Evolutionary conservation across 2,797 vertebrate species (phyloP), one percentile per base, ranked within the genome.

Genomic region (Falco berigora): DNA sequence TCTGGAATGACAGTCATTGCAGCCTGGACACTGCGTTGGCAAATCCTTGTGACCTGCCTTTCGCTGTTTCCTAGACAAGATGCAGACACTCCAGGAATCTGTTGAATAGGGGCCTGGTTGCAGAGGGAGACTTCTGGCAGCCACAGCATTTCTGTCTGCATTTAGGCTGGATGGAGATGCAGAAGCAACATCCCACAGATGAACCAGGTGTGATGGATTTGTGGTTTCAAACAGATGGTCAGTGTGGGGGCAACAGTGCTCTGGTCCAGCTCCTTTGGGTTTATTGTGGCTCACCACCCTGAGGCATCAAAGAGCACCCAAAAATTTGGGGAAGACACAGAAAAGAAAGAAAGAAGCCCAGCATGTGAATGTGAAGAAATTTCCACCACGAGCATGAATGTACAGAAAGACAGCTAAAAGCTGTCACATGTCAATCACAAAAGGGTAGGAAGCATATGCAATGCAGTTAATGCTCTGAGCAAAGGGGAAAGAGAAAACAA

Each of bases 391-490:
- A 92, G 62, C 68, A 72, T 84, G 86, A 93, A 90, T 56, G 68
- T 61, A 55, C 32, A 90, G 87, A 79, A 67, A 88, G 92, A 90
- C 94, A 91, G 87, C 27, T 62, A 83, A 96, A 96, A 94, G 52
- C 93, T 97, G 95, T 95, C 94, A 91, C 36, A 8, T 23, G 72
- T 97, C 96, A 97, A 90, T 97, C 97, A 96, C 25, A 10, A 93
- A 97, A 97, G 88, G 78, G 53, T 84, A 95, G 90, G 94, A 97
- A 97, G 15, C 94, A 93, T 88, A 92, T 91, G 75, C 49, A 90
- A 72, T 53, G 40, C 61, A 93, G 68, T 83, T 92, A 96, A 86
- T 77, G 88, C 62, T 91, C 62, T 74, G 82, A 88, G 82, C 66
- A 83, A 91, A 87, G 16, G 69, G 61, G 36, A 74, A 67, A 76